Evolutionary conservation across 2,797 vertebrate species (phyloP).

Genomic region (Meriones psammophilus): DNA sequence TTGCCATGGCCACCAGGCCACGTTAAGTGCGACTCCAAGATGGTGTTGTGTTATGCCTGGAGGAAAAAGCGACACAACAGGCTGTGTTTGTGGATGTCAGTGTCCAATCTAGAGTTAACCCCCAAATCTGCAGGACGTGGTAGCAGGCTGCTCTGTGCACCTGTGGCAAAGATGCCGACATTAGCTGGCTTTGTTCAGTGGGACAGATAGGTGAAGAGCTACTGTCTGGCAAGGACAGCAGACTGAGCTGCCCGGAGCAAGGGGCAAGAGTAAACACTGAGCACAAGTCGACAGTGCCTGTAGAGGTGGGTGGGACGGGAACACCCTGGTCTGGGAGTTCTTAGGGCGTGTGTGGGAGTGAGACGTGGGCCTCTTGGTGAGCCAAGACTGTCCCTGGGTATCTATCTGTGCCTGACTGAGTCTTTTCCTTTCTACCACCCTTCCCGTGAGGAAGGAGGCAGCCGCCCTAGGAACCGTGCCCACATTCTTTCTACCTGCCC

Average conservation of each 20-base stretch:
- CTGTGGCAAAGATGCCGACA: background rate
- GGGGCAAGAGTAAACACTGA: background rate
- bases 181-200: background rate
- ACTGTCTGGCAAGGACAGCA: background rate
- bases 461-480: background rate
- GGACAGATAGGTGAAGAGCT: background rate
- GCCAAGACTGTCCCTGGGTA: background rate
- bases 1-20: background rate
- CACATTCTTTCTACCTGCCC: background rate
- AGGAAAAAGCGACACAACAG: background rate
- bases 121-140: background rate
- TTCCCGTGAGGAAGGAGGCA: background rate
- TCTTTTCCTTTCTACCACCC: background rate
- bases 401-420: background rate
- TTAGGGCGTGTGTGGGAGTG: background rate
- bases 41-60: background rate
- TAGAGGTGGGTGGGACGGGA: background rate
- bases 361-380: background rate
- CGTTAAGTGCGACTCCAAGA: background rate
- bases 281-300: background rate
- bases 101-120: too few species aligned
- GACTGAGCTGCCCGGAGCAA: background rate
- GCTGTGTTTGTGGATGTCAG: background rate
- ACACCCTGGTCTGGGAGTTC: background rate
- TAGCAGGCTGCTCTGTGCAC: background rate